phyloP scores from a whole-genome alignment of 2,888 invertebrate genomes.

The Melanargia galathea region DNA sequence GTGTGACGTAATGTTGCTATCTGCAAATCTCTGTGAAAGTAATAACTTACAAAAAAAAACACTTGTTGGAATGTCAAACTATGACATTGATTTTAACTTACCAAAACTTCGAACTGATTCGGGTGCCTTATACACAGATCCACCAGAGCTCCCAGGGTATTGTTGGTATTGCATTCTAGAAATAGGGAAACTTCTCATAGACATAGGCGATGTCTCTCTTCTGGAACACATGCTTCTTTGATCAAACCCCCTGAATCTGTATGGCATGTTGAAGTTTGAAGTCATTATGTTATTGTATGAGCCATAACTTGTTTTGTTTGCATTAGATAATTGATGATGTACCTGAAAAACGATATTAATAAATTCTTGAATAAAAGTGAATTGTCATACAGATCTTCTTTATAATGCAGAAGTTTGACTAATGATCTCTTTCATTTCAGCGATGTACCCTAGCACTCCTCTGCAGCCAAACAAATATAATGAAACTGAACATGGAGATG shows the following conservation, averaged over 20 bases:
- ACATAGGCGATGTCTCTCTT: conserved; percentile 60
- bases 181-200: conserved; percentile 53
- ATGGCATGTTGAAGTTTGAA: conserved; percentile 55
- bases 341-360: conserved; percentile 50
- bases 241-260: conserved; percentile 50
- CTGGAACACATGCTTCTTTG: conserved; percentile 53
- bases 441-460: too few relatives aligned
- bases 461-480: too few relatives aligned
- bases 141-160: conserved; percentile 49
- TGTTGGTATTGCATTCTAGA: conserved; percentile 49
- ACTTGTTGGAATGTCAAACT: neutral
- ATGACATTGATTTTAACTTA: conserved; percentile 41
- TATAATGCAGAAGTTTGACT: too few relatives aligned
- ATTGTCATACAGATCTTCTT: neutral
- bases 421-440: too few relatives aligned
- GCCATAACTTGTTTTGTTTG: neutral
- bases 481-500: too few relatives aligned
- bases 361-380: neutral
- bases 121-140: conserved; percentile 59
- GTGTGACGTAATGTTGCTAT: too few relatives aligned
- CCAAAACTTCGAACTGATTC: conserved; percentile 63
- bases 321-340: conserved; percentile 49
- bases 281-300: conserved; percentile 47
- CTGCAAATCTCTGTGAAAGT: neutral
- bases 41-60: neutral